Evolutionary conservation across 2,113 vertebrate species (phyloP).

Genomic region (Indri indri): DNA sequence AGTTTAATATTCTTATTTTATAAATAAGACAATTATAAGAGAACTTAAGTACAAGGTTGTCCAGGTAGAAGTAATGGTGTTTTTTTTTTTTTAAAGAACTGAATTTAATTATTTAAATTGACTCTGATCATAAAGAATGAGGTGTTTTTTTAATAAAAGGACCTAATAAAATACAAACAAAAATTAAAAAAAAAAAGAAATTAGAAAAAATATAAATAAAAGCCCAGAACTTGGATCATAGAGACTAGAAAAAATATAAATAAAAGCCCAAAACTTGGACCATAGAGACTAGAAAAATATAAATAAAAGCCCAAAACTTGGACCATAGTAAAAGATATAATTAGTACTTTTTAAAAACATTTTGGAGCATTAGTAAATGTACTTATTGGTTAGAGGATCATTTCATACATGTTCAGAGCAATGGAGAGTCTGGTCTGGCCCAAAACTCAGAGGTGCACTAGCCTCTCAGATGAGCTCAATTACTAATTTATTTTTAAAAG

Average conservation of each 20-base stretch:
- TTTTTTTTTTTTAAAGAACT: neutral
- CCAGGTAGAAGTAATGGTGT: neutral
- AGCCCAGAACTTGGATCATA: no score
- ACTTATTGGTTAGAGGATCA: neutral
- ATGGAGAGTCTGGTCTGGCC: neutral
- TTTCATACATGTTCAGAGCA: neutral
- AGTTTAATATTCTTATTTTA: conserved; percentile 16
- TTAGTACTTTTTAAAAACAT: neutral
- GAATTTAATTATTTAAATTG: conserved; percentile 11
- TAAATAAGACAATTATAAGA: neutral
- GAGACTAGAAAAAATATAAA: no score
- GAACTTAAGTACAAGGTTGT: neutral
- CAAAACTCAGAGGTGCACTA: neutral
- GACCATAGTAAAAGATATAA: neutral
- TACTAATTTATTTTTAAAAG: conserved; percentile 35
- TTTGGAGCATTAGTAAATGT: neutral
- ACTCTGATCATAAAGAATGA: neutral
- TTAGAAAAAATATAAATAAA: no score
- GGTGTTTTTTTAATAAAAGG: neutral
- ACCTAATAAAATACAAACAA: neutral
- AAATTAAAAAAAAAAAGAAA: no score
- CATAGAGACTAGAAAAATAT: neutral
- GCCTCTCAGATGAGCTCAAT: neutral
- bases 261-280: no score
- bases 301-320: neutral